A percentile compares a stretch with the other conserved stretches of the same genome.
These are phyloP conservation scores for Tromatobia lineatoria DNA, from an alignment of 2,888 invertebrate species.

Conservation along the genomic window DNA sequence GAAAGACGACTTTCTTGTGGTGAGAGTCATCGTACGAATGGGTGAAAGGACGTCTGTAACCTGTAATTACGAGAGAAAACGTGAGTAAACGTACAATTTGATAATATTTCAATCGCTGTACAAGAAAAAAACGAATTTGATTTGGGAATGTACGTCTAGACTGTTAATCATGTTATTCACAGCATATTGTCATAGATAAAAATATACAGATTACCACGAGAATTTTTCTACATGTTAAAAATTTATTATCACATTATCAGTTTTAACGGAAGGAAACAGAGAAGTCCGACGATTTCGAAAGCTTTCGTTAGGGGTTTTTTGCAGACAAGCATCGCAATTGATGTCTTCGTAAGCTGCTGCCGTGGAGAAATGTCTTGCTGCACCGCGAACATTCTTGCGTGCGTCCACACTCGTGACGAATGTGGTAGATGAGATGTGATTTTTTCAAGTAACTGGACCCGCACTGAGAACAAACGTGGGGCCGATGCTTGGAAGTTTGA, in stretches of 20 bases:
- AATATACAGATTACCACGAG: neutral
- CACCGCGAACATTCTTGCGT: conserved; percentile 75
- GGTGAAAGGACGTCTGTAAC: conserved; percentile 26
- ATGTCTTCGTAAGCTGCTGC: conserved; percentile 74
- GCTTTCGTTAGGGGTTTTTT: neutral
- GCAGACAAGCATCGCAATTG: conserved; percentile 60
- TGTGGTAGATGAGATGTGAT: conserved; percentile 76
- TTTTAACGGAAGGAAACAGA: neutral
- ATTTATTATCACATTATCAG: conserved; percentile 20
- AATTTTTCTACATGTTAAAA: neutral
- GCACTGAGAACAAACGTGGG: conserved; percentile 75
- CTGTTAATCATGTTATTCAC: neutral
- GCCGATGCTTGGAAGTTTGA: conserved; percentile 69
- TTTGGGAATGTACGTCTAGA: neutral
- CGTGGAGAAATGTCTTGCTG: conserved; percentile 75
- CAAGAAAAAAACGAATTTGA: neutral
- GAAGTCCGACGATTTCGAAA: conserved; percentile 1
- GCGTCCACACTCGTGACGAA: conserved; percentile 78
- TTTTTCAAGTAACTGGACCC: conserved; percentile 76
- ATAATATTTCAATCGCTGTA: neutral
- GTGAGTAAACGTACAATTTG: conserved; percentile 24
- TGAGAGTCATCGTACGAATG: neutral
- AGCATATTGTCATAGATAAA: neutral
- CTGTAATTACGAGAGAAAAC: conserved; percentile 56
- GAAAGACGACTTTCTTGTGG: neutral